phyloP scores from a whole-genome alignment of 92 coral and sea anemone species.

The Isaurus tuberculatus region DNA sequence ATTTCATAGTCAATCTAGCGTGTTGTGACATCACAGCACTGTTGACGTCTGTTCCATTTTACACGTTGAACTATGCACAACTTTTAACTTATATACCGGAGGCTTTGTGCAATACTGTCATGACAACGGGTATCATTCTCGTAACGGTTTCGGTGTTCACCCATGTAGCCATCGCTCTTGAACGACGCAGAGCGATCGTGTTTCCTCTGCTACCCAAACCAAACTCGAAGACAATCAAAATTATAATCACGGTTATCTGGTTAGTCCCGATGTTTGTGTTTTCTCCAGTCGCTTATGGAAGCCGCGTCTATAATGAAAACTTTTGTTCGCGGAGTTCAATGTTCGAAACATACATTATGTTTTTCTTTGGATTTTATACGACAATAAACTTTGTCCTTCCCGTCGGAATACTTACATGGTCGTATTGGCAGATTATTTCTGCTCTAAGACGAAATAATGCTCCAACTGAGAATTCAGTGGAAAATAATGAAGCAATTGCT shows the following conservation, averaged over 20 bases:
- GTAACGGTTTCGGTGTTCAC: not conserved
- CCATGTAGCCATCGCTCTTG: constrained; percentile 6
- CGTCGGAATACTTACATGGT: not conserved
- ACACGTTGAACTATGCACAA: not conserved
- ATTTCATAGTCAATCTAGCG: not conserved
- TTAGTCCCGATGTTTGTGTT: not conserved
- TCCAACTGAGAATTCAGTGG: not conserved
- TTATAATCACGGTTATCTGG: not conserved
- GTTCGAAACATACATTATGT: not conserved
- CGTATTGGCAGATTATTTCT: not conserved
- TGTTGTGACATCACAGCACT: not conserved
- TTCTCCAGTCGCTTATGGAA: not conserved
- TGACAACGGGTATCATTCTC: not conserved
- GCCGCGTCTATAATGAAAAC: not conserved
- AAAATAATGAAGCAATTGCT: not conserved
- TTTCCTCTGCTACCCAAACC: not conserved
- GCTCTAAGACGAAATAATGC: not conserved
- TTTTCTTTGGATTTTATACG: not conserved
- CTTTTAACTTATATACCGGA: not conserved
- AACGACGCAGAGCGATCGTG: constrained; percentile 17
- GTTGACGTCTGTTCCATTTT: not conserved
- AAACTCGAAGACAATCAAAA: not conserved
- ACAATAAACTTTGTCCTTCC: not conserved
- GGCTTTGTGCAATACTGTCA: not conserved
- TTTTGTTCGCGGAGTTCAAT: not conserved